These are phyloP conservation scores for Byasa hedistus DNA, from an alignment of 2,888 invertebrate genomes.

Conservation along the genomic window DNA sequence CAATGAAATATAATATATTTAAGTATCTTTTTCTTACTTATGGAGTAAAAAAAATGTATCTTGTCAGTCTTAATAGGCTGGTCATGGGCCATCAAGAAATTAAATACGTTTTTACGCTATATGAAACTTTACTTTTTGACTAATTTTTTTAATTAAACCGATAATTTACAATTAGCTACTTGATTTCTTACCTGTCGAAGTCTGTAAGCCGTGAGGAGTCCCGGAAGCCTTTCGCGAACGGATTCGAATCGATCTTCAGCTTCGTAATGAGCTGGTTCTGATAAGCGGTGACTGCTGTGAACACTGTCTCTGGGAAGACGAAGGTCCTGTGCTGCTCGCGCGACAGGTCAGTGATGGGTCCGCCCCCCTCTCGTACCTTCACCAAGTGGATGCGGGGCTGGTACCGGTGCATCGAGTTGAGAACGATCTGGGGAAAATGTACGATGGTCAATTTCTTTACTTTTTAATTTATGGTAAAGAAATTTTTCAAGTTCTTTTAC, in stretches of 20 bases:
- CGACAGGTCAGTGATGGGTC: slow-evolving; percentile 92
- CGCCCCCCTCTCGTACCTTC: slow-evolving; percentile 80
- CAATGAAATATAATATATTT: too few species aligned
- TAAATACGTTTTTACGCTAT: too few species aligned
- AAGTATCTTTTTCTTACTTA: too few species aligned
- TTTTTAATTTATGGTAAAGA: too few species aligned
- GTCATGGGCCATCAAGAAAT: too few species aligned
- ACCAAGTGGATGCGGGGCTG: slow-evolving; percentile 99
- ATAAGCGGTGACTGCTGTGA: slow-evolving; percentile 99
- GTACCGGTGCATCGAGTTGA: slow-evolving; percentile 99
- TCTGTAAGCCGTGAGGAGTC: slow-evolving; percentile 96
- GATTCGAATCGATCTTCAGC: slow-evolving; percentile 98
- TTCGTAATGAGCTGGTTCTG: slow-evolving; percentile 99
- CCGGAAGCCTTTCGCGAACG: slow-evolving; percentile 98
- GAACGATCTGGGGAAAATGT: slow-evolving; percentile 88
- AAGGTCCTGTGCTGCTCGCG: slow-evolving; percentile 96
- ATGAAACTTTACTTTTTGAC: too few species aligned
- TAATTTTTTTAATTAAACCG: neutral
- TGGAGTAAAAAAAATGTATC: too few species aligned
- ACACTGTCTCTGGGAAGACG: slow-evolving; percentile 98
- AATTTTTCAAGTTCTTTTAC: too few species aligned
- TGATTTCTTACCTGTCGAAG: slow-evolving; percentile 86
- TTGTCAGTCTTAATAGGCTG: too few species aligned
- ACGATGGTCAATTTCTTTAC: neutral
- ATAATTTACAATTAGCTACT: neutral